phyloP scores from a whole-genome alignment of 2,113 vertebrate genomes.

The Crocuta crocuta region DNA sequence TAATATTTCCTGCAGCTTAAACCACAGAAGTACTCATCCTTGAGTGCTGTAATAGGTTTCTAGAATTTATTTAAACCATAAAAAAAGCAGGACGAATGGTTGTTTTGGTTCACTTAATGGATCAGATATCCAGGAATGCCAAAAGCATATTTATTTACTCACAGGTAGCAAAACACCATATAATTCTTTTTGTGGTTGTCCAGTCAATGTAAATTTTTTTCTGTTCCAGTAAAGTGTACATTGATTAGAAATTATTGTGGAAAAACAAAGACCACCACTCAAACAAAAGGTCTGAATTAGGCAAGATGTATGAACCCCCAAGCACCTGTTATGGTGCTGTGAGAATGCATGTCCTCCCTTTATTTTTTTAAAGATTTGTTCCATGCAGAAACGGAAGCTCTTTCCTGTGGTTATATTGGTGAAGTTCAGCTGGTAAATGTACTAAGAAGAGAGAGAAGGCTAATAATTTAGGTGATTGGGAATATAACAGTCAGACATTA shows the following conservation, averaged over 20 bases:
- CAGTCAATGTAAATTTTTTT: conserved; percentile 55
- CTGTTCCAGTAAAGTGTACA: conserved; percentile 72
- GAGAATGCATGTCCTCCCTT: conserved; percentile 37
- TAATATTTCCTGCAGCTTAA: conserved; percentile 63
- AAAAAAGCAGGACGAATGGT: conserved; percentile 44
- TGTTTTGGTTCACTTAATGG: conserved; percentile 65
- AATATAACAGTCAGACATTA: not conserved
- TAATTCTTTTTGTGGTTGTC: conserved; percentile 70
- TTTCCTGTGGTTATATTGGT: conserved; percentile 15
- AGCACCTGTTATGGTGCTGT: conserved; percentile 32
- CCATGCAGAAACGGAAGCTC: not conserved
- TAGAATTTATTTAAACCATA: conserved; percentile 70
- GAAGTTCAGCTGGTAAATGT: conserved; percentile 45
- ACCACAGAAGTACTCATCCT: conserved; percentile 57
- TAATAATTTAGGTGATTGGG: not conserved
- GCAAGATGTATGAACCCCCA: conserved; percentile 59
- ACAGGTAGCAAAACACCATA: conserved; percentile 55
- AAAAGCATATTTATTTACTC: conserved; percentile 72
- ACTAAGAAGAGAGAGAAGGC: conserved; percentile 9
- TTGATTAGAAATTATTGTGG: conserved; percentile 76
- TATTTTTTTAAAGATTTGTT: conserved; percentile 65
- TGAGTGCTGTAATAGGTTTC: conserved; percentile 64
- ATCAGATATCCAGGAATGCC: conserved; percentile 71
- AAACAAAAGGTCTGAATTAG: conserved; percentile 50
- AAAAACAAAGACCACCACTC: conserved; percentile 48